These are phyloP conservation scores for Epirrhoe alternata DNA, from an alignment of 2,888 invertebrate genomes.

Conservation along the genomic window DNA sequence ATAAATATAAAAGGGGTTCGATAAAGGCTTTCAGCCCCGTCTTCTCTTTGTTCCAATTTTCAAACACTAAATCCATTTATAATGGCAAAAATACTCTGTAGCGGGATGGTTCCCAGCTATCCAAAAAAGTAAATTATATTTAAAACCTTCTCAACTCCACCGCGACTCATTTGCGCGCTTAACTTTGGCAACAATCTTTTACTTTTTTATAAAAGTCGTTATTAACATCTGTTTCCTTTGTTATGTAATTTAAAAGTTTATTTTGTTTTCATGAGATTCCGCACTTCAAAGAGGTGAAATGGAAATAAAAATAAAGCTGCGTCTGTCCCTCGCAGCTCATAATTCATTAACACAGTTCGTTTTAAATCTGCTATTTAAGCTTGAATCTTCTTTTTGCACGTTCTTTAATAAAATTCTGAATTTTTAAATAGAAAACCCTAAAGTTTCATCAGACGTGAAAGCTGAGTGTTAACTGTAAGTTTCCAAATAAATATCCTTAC, in stretches of 20 bases:
- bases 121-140: constrained; percentile 37
- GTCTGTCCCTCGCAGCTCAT: constrained; percentile 20
- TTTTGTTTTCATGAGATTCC: constrained; percentile 42
- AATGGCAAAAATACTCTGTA: constrained; percentile 10
- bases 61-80: constrained; percentile 16
- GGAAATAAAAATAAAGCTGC: constrained; percentile 23
- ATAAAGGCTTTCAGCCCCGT: not conserved
- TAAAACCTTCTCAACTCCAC: constrained; percentile 40
- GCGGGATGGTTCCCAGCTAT: constrained; percentile 13
- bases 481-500: not conserved
- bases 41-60: constrained; percentile 8
- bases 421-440: not conserved
- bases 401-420: constrained; percentile 5
- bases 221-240: constrained; percentile 58
- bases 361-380: constrained; percentile 14
- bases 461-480: not conserved
- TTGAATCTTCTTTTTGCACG: constrained; percentile 8
- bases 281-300: constrained; percentile 42
- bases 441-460: not conserved
- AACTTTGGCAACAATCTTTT: constrained; percentile 54
- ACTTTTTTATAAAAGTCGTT: constrained; percentile 57
- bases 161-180: constrained; percentile 60
- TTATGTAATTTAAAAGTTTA: constrained; percentile 50
- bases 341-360: constrained; percentile 17
- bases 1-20: not conserved